Evolutionary conservation across 1,140 invertebrate genomes (phyloP), one percentile per base, ranked within the genome.

Genomic region (Xylocopa sonorina): DNA sequence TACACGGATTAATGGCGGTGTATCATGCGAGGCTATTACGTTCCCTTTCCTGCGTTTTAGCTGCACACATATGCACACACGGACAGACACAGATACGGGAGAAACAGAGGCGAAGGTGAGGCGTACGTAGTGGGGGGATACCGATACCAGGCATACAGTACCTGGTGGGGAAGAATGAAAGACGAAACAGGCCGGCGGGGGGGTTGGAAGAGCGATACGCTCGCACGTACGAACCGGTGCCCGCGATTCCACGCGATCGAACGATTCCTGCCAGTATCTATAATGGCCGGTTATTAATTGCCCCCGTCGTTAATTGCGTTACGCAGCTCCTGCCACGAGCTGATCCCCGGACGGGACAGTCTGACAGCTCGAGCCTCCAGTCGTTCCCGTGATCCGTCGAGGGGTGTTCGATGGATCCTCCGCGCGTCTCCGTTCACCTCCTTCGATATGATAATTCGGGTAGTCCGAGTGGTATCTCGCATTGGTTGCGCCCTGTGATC

Each of bases 1-100:
- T 80, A 79, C 78, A 67, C 75, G 82, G 85, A 91, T 91, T 91
- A 90, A 91, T 90, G 90, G 86, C 82, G 63, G 80, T 85, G 84
- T 84, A 87, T 88, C 90, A 89, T 90, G 88, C 88, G 81, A 89
- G 88, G 87, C 89, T 89, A 90, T 90, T 90, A 89, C 88, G 73
- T 86, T 86, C 84, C 83, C 84, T 85, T 86, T 85, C 83, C 84
- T 85, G 84, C 84, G 84, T 86, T 86, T 85, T 82, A 86, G 83
- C 57, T 71, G 84, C 69, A 58, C 80, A 67, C 66, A 77, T 77
- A 53, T 46, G 63, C 63, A 76, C 80, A 53, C 50, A 51, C 21
- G 4, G 14, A 24, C 21, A 21, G 16, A 21, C 46, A 21, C 46
- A 64, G 58, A 73, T 78, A 48, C 50, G 50, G 58, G 66, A 57